These are phyloP conservation scores for Chrysochloris asiatica DNA, from an alignment of 2,113 vertebrate genomes.

Conservation along the genomic window DNA sequence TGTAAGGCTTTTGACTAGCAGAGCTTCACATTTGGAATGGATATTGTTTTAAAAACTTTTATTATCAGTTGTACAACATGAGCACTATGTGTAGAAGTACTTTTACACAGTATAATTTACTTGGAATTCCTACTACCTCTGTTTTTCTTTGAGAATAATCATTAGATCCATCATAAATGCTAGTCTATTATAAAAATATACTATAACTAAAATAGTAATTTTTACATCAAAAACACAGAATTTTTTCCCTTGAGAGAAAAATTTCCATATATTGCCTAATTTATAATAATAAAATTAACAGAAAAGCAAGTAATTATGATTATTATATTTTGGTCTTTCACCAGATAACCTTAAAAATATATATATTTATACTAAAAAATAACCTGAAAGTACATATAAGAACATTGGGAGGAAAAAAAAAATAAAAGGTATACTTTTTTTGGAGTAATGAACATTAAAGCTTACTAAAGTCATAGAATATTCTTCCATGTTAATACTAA, in stretches of 20 bases:
- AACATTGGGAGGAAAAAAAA: not conserved
- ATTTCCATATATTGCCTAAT: slow-evolving; percentile 13
- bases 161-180: slow-evolving; percentile 33
- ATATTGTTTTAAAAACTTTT: not conserved
- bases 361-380: slow-evolving; percentile 42
- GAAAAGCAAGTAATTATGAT: not conserved
- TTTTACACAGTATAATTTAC: slow-evolving; percentile 64
- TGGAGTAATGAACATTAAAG: slow-evolving; percentile 33
- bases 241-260: slow-evolving; percentile 25
- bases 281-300: slow-evolving; percentile 67
- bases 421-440: slow-evolving; percentile 58
- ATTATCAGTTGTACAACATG: slow-evolving; percentile 25
- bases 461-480: slow-evolving; percentile 51
- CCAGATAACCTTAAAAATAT: slow-evolving; percentile 66
- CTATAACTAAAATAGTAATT: slow-evolving; percentile 37
- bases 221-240: slow-evolving; percentile 45
- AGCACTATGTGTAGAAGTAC: slow-evolving; percentile 26
- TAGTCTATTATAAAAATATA: slow-evolving; percentile 3
- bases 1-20: slow-evolving; percentile 9
- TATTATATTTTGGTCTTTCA: slow-evolving; percentile 57
- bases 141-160: slow-evolving; percentile 61
- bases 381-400: not conserved
- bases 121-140: slow-evolving; percentile 61
- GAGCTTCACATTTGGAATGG: slow-evolving; percentile 27
- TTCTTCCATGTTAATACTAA: slow-evolving; percentile 58